phyloP scores from a whole-genome alignment of 2,797 vertebrate species.

The Uromys caudimaculatus region DNA sequence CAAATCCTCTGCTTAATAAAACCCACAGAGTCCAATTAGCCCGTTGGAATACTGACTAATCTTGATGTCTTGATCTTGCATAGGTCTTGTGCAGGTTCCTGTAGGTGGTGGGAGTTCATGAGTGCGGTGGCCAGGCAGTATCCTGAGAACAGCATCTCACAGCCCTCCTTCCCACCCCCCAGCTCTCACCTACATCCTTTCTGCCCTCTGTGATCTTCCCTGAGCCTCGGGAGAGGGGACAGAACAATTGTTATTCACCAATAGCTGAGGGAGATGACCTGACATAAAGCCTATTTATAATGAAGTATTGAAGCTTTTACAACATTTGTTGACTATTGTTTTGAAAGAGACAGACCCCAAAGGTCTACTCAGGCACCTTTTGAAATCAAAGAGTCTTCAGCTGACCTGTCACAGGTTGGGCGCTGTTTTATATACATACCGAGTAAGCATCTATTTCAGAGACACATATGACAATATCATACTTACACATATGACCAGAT shows the following conservation, averaged over 20 bases:
- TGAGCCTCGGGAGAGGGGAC: neutral
- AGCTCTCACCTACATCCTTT: neutral
- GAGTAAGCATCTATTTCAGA: constrained; percentile 6
- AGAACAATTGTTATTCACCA: neutral
- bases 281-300: neutral
- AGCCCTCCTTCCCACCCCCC: neutral
- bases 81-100: neutral
- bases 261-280: neutral
- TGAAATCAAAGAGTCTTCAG: neutral
- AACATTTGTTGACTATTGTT: neutral
- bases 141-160: too few relatives aligned
- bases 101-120: too few relatives aligned
- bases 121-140: neutral
- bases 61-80: neutral
- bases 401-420: neutral
- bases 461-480: neutral
- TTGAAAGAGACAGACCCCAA: neutral
- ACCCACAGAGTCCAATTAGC: neutral
- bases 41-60: neutral
- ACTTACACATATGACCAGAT: neutral
- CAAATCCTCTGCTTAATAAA: neutral
- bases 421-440: neutral
- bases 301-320: neutral
- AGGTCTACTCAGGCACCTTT: neutral
- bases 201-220: neutral